Evolutionary conservation across 2,113 vertebrate species (phyloP).

Genomic region (Mobula birostris): DNA sequence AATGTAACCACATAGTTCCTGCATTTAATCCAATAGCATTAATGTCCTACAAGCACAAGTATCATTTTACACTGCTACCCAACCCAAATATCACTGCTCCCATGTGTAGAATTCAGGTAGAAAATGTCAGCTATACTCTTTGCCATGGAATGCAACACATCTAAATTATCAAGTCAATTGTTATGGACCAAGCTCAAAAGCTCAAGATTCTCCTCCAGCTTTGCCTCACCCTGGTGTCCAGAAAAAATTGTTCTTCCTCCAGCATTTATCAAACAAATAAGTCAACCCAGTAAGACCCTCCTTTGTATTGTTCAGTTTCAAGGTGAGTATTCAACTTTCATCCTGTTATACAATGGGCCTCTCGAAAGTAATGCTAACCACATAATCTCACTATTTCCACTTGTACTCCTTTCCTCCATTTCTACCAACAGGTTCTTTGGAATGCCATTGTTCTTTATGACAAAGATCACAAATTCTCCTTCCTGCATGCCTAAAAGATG

Average conservation of each 20-base stretch:
- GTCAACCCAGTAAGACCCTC: background rate
- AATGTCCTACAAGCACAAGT: background rate
- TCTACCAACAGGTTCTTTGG: background rate
- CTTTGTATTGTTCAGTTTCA: background rate
- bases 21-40: background rate
- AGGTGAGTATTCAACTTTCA: background rate
- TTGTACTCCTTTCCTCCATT: background rate
- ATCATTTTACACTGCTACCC: background rate
- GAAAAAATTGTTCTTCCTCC: background rate
- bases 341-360: background rate
- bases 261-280: background rate
- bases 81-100: background rate
- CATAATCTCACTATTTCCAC: background rate
- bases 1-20: too few species aligned
- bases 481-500: background rate
- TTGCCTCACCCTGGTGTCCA: background rate
- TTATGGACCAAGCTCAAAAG: background rate
- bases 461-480: background rate
- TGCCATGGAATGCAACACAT: background rate
- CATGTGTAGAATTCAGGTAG: background rate
- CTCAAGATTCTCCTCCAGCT: background rate
- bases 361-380: background rate
- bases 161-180: background rate
- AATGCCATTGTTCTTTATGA: background rate
- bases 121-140: background rate